A percentile compares a stretch with the other conserved stretches of the same genome.
phyloP scores from a whole-genome alignment of 2,888 invertebrate genomes.

The Oligia fasciuncula region DNA sequence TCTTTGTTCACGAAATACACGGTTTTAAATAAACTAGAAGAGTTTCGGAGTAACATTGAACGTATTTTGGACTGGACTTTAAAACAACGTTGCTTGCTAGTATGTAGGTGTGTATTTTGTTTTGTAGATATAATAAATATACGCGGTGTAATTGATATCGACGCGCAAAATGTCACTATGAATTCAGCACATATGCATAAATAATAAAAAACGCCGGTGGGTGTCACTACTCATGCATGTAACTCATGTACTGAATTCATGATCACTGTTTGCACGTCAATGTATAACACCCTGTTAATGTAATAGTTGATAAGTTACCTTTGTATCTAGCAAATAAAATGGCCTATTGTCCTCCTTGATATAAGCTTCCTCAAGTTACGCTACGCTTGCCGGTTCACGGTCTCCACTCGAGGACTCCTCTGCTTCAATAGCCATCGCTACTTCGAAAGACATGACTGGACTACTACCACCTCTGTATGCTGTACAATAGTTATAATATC shows the following conservation, averaged over 20 bases:
- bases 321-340: not conserved
- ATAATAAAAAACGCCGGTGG: too few relatives aligned
- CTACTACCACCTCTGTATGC: not conserved
- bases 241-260: not conserved
- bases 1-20: conserved; percentile 44
- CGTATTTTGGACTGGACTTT: conserved; percentile 10
- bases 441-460: not conserved
- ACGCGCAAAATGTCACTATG: not conserved
- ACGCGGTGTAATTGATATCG: not conserved
- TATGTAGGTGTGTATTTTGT: too few relatives aligned
- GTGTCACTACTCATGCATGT: too few relatives aligned
- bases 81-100: conserved; percentile 9
- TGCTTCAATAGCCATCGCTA: not conserved
- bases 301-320: not conserved
- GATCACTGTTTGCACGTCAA: not conserved
- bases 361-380: not conserved
- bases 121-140: not conserved
- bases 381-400: not conserved
- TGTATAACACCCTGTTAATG: not conserved
- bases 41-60: conserved; percentile 18
- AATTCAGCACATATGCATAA: not conserved
- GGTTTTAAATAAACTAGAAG: conserved; percentile 39
- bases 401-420: too few relatives aligned
- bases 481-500: not conserved
- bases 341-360: not conserved